Percentiles rank a stretch among this genome's conserved stretches.
These are phyloP conservation scores for Piscicola geometra DNA, from an alignment of 2,888 invertebrate species.

Conservation along the genomic window DNA sequence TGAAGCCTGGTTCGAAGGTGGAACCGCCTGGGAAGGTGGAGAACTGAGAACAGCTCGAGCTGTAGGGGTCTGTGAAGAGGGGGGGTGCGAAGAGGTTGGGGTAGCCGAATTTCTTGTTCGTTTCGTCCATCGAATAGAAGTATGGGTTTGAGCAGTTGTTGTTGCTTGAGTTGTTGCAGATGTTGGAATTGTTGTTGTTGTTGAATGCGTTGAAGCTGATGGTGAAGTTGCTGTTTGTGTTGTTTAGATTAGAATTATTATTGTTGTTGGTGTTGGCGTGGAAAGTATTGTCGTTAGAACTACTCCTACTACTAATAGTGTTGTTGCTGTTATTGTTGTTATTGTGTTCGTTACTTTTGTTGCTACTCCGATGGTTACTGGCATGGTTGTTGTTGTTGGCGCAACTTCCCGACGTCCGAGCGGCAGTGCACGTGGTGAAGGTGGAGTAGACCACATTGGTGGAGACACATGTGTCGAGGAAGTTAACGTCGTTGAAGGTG, in stretches of 20 bases:
- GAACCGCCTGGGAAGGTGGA: slow-evolving; percentile 30
- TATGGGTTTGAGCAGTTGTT: background rate
- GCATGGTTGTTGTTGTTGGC: no score
- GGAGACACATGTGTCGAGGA: background rate
- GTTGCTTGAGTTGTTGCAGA: slow-evolving; percentile 5
- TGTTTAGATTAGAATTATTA: background rate
- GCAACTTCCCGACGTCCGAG: no score
- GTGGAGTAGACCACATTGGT: background rate
- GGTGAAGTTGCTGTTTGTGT: slow-evolving; percentile 5
- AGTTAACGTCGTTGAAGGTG: slow-evolving; percentile 3
- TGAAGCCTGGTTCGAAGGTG: slow-evolving; percentile 28
- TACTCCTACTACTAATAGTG: background rate
- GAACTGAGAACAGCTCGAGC: slow-evolving; percentile 31
- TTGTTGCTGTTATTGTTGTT: background rate
- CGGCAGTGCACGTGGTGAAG: background rate
- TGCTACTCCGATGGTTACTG: no score
- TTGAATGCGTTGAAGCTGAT: slow-evolving; percentile 9
- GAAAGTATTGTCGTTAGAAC: background rate
- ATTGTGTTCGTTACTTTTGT: no score
- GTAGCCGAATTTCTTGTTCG: slow-evolving; percentile 25
- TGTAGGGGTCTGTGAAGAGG: slow-evolving; percentile 31
- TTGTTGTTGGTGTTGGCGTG: background rate
- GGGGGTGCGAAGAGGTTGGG: slow-evolving; percentile 31
- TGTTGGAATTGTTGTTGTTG: slow-evolving; percentile 17
- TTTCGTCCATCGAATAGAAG: slow-evolving; percentile 25